A percentile compares a stretch with the other conserved stretches of the same genome.
Conservation (phyloP, 2,888 invertebrate species). For the Catocala nupta region DNA sequence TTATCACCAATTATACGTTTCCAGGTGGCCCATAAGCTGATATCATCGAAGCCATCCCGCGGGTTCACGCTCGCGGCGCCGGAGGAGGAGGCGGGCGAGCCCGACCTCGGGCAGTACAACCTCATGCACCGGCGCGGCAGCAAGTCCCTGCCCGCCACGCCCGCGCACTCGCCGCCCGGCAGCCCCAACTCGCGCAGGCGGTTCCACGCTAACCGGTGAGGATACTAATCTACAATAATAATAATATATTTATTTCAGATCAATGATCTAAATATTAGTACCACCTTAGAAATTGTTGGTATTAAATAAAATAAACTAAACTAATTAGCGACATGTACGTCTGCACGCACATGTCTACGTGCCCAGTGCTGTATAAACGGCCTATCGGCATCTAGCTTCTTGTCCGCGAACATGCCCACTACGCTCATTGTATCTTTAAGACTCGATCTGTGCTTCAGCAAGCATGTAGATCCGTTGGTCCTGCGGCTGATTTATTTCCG, state of each 20-base stretch:
- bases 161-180: constrained; percentile 88
- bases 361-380: too few species aligned
- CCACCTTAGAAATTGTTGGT: too few species aligned
- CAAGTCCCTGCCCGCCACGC: constrained; percentile 91
- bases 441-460: too few species aligned
- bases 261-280: too few species aligned
- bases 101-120: constrained; percentile 64
- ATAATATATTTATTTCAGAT: not conserved
- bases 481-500: too few species aligned
- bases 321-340: too few species aligned
- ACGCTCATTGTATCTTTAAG: too few species aligned
- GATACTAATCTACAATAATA: not conserved
- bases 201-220: constrained; percentile 88
- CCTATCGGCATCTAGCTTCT: too few species aligned
- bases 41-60: constrained; percentile 77
- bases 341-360: too few species aligned
- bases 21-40: constrained; percentile 87
- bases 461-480: too few species aligned
- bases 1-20: constrained; percentile 12
- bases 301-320: too few species aligned
- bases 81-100: constrained; percentile 59
- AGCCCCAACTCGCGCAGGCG: constrained; percentile 88
- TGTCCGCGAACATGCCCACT: too few species aligned
- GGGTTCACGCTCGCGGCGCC: constrained; percentile 82
- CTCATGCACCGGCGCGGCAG: constrained; percentile 88